These are phyloP conservation scores for Temnopleurus reevesii DNA, from an alignment of 53 echinoderm and acorn worm species.

Conservation along the genomic window DNA sequence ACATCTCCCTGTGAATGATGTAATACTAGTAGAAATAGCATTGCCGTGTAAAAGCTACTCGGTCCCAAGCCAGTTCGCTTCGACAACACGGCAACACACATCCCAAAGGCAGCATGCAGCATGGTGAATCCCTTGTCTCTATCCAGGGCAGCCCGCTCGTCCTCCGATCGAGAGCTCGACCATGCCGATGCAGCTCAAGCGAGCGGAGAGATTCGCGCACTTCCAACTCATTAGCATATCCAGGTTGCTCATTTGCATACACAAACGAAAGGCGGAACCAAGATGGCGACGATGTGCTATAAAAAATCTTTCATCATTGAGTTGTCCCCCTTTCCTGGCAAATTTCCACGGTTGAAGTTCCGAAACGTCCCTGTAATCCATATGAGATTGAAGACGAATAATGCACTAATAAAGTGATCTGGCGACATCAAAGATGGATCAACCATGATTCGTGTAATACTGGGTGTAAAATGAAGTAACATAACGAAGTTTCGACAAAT, in stretches of 20 bases:
- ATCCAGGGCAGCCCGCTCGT: not conserved
- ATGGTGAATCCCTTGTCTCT: too few relatives aligned
- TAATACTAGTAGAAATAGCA: too few relatives aligned
- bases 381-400: not conserved
- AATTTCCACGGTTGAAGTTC: not conserved
- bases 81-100: too few relatives aligned
- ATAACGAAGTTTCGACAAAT: not conserved
- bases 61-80: too few relatives aligned
- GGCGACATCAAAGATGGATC: not conserved
- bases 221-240: slow-evolving; percentile 20
- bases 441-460: not conserved
- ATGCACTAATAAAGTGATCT: not conserved
- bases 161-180: too few relatives aligned
- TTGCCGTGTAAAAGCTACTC: too few relatives aligned
- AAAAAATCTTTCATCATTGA: not conserved
- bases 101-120: too few relatives aligned
- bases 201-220: not conserved
- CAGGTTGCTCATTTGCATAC: slow-evolving; percentile 27
- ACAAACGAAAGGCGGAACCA: not conserved
- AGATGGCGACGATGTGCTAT: not conserved
- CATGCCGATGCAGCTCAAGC: not conserved
- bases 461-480: not conserved
- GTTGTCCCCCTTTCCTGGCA: not conserved
- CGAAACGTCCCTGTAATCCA: not conserved
- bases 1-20: too few relatives aligned